These are phyloP conservation scores for Platypus cylindrus DNA, from an alignment of 2,888 invertebrate genomes.

Conservation along the genomic window DNA sequence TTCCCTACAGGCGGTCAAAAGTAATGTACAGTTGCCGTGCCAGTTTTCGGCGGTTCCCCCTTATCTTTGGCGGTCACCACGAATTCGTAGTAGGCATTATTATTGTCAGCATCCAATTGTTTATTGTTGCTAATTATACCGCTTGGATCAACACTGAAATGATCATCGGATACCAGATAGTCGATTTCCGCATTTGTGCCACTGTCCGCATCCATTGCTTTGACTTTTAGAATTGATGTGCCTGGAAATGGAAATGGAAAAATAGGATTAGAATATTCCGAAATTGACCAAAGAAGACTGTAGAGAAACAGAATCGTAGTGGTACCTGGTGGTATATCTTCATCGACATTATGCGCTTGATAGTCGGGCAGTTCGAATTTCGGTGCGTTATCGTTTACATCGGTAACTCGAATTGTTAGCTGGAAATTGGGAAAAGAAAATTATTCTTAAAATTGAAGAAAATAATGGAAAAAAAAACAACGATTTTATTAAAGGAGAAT, in stretches of 20 bases:
- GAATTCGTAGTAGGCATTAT: slow-evolving; percentile 93
- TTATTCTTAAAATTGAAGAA: not conserved
- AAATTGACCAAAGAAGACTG: not conserved
- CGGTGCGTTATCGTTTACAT: slow-evolving; percentile 96
- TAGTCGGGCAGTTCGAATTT: slow-evolving; percentile 94
- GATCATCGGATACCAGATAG: slow-evolving; percentile 83
- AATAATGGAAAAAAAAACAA: not conserved
- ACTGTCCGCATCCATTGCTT: slow-evolving; percentile 90
- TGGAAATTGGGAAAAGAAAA: too few relatives aligned
- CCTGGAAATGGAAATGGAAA: too few relatives aligned
- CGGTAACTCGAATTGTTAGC: slow-evolving; percentile 87
- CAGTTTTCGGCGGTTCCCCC: slow-evolving; percentile 85
- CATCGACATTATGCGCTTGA: slow-evolving; percentile 91
- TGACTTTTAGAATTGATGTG: slow-evolving; percentile 85
- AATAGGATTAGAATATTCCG: not conserved
- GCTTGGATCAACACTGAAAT: slow-evolving; percentile 86
- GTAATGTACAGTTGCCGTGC: slow-evolving; percentile 63
- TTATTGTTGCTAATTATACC: slow-evolving; percentile 89
- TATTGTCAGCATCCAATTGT: slow-evolving; percentile 90
- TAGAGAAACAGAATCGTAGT: too few relatives aligned
- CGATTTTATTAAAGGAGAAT: not conserved
- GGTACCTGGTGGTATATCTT: slow-evolving; percentile 76
- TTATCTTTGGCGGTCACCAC: slow-evolving; percentile 88
- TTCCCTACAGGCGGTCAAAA: too few relatives aligned
- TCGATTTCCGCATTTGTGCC: slow-evolving; percentile 92